Percentiles rank a stretch among this genome's conserved stretches.
Conservation (phyloP, 1,140 invertebrate species). For the Frieseomelitta varia region DNA sequence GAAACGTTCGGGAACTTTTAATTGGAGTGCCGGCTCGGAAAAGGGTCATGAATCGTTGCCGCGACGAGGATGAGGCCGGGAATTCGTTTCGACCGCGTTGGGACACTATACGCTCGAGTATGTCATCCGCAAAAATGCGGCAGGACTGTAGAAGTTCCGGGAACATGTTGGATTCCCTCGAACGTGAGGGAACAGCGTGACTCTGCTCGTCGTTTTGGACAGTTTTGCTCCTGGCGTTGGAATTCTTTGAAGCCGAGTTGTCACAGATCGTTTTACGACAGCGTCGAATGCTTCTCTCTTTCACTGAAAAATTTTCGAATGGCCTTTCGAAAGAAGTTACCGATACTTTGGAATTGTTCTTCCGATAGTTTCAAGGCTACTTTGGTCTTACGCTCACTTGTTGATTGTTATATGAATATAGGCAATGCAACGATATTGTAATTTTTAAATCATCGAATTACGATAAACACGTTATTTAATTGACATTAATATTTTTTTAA, state of each 20-base stretch:
- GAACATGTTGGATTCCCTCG: neutral
- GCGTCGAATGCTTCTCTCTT: neutral
- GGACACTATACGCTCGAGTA: neutral
- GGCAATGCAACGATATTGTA: too few species aligned
- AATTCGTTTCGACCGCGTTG: slow-evolving; percentile 34
- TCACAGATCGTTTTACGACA: neutral
- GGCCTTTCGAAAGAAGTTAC: neutral
- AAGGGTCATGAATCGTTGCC: slow-evolving; percentile 29
- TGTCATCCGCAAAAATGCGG: neutral
- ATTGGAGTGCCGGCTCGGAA: slow-evolving; percentile 46
- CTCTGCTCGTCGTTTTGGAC: neutral
- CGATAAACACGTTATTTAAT: too few species aligned
- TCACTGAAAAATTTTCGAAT: neutral
- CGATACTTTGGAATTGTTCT: neutral
- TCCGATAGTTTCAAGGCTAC: too few species aligned
- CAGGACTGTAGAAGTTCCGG: neutral
- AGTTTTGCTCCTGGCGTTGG: neutral
- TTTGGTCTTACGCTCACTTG: too few species aligned
- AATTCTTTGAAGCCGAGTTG: neutral
- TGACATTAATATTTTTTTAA: too few species aligned
- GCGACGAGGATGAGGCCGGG: neutral
- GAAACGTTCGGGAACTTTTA: slow-evolving; percentile 59
- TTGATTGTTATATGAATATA: too few species aligned
- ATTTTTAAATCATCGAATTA: too few species aligned
- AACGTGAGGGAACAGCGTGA: neutral